Base-by-base conservation (phyloP, 2,113 vertebrate genomes). In the Mionectes macconnelli region DNA sequence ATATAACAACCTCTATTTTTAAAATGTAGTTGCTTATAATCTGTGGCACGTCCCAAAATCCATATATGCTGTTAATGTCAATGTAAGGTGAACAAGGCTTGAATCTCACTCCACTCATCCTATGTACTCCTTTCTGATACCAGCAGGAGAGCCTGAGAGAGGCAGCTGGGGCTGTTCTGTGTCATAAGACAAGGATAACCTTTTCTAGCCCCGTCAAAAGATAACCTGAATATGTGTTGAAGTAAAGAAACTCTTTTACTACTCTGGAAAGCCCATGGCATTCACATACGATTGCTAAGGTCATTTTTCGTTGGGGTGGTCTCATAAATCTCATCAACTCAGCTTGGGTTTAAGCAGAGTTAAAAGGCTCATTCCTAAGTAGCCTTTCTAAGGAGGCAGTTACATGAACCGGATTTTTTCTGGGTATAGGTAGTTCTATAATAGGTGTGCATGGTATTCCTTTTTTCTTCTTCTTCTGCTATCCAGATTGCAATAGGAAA, bases 341-440 rank as follows among this genome's bases (percentile, higher is more conserved):
- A 60, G 22, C 15, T 45, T 78, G 59, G 9, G 8, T 73, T 89
- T 77, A 59, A 35, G 16, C 57, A 78, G 33, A 64, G 9, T 28
- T 91, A 93, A 91, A 49, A 82, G 28, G 31, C 39, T 90, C 62
- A 49, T 84, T 87, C 72, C 30, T 73, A 56, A 59, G 8, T 30
- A 62, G 7, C 9, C 68, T 74, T 89, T 95, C 62, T 5, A 95
- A 87, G 70, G 62, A 25, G 5, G 33, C 47, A 90, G 53, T 68
- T 68, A 50, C 8, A 37, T 81, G 15, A 66, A 52, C 5, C 63
- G 10, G 2, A 10, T 75, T 77, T 53, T 77, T 63, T 74, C 45
- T 42, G 12, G 19, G 9, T 35, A 84, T 56, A 42, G n/a, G 21
- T 66, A 30, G 9, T 57, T 64, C n/a, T 83, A 20, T 66, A 75